phyloP scores from a whole-genome alignment of 2,113 vertebrate species.

The Hypocryptadius cinnamomeus region DNA sequence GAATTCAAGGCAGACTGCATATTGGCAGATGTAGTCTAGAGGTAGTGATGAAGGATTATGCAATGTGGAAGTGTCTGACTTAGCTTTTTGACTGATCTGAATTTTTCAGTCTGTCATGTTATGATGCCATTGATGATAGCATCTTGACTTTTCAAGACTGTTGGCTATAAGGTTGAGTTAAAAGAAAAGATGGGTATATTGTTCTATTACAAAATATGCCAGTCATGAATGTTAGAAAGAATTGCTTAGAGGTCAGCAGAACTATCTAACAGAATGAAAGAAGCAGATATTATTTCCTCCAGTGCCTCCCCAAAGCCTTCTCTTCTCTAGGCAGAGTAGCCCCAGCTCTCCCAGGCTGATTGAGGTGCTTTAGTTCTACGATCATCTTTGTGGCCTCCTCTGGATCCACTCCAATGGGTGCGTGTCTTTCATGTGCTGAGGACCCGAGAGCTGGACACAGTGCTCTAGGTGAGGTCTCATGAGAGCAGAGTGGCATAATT shows the following conservation, averaged over 20 bases:
- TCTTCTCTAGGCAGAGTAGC: background rate
- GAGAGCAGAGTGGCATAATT: background rate
- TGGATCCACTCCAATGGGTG: background rate
- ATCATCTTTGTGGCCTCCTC: background rate
- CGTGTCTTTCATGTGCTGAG: background rate
- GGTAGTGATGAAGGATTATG: background rate
- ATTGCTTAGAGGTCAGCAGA: background rate
- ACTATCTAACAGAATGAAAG: background rate
- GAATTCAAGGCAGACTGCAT: background rate
- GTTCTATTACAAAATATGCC: background rate
- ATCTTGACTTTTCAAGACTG: background rate
- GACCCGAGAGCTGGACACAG: too few species aligned
- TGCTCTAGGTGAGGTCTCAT: background rate
- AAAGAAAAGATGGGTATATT: background rate
- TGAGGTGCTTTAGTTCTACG: background rate
- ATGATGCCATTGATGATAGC: background rate
- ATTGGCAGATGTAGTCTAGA: background rate
- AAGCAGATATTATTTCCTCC: background rate
- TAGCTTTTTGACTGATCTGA: background rate
- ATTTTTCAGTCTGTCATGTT: background rate
- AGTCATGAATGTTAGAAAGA: background rate
- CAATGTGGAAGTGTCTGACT: background rate
- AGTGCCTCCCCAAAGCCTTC: background rate
- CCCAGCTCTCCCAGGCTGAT: background rate
- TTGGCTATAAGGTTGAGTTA: background rate